Evolutionary conservation across 2,888 invertebrate genomes (phyloP), one percentile per base, ranked within the genome.

Genomic region (Lordiphosa fenestrarum): DNA sequence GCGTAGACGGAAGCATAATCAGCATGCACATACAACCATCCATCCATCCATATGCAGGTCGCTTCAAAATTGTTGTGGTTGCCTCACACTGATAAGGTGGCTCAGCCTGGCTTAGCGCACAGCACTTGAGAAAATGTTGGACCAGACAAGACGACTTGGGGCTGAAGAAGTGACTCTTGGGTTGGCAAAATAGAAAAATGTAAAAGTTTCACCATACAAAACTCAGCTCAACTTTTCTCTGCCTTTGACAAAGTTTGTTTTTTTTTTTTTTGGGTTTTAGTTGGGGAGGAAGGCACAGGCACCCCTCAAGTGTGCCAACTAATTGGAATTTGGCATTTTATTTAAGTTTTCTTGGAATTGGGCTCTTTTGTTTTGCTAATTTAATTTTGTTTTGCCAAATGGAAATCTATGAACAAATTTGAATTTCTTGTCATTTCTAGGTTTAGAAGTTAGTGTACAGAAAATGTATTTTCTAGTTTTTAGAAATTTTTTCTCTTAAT

Each of bases 321-420:
- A 73, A 64, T 70, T 73, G 70, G 56, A 61, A 66, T 62, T 62
- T 60, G 62, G 42, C 73, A 72, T 69, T 66, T 75, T 72, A 38
- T 21, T 58, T 53, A 13, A 58, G 41, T 54, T 54, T 49, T 4
- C 23, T 6, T 33, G 36, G 7, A 25, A 23, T 30, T 9, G 15
- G 15, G 15, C 2, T 15, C 15, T 15, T 15, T 15, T 15, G 15
- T 15, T 15, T 15, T 15, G 15, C 15, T 15, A 15, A 15, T 15
- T 15, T 15, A 15, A n/a, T n/a, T n/a, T n/a, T n/a, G n/a, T n/a
- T n/a, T n/a, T n/a, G n/a, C n/a, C n/a, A n/a, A n/a, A n/a, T n/a
- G n/a, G n/a, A n/a, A n/a, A n/a, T n/a, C n/a, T n/a, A n/a, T n/a
- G n/a, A n/a, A n/a, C n/a, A n/a, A n/a, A n/a, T n/a, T n/a, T n/a